A percentile compares a stretch with the other conserved stretches of the same genome.
Evolutionary conservation across 2,113 vertebrate genomes (phyloP).

Genomic region (Caretta caretta): DNA sequence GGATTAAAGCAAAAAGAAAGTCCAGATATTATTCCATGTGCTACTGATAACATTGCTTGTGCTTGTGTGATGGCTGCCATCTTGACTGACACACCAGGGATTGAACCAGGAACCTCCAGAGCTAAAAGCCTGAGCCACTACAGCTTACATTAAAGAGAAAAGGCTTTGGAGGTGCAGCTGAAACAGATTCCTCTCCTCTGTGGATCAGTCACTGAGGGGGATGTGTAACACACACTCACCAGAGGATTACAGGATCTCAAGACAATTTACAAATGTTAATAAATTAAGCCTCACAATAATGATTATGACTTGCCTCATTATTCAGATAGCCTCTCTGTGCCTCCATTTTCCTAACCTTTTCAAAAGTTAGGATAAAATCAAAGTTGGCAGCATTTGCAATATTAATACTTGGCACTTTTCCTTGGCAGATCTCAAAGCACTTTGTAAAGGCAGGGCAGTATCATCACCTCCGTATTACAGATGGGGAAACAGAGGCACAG

Average conservation of each 20-base stretch:
- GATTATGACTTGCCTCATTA: neutral
- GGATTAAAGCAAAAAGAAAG: neutral
- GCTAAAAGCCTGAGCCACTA: neutral
- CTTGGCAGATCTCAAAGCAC: neutral
- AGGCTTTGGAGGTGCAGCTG: neutral
- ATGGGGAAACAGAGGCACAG: neutral
- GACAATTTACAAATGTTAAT: neutral
- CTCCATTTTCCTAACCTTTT: neutral
- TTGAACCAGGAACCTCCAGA: neutral
- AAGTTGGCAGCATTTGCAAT: neutral
- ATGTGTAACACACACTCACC: accelerated
- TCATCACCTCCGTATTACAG: neutral
- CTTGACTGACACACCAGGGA: neutral
- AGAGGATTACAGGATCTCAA: neutral
- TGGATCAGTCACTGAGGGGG: accelerated
- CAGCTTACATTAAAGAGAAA: neutral
- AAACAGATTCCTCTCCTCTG: neutral
- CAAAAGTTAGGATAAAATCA: neutral
- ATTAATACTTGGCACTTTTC: neutral
- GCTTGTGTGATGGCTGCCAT: neutral
- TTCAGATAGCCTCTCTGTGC: neutral
- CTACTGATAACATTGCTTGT: neutral
- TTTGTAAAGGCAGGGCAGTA: neutral
- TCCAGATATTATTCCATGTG: neutral
- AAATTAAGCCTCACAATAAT: neutral